These are phyloP conservation scores for Anableps anableps DNA, from an alignment of 2,797 vertebrate genomes.

Conservation along the genomic window DNA sequence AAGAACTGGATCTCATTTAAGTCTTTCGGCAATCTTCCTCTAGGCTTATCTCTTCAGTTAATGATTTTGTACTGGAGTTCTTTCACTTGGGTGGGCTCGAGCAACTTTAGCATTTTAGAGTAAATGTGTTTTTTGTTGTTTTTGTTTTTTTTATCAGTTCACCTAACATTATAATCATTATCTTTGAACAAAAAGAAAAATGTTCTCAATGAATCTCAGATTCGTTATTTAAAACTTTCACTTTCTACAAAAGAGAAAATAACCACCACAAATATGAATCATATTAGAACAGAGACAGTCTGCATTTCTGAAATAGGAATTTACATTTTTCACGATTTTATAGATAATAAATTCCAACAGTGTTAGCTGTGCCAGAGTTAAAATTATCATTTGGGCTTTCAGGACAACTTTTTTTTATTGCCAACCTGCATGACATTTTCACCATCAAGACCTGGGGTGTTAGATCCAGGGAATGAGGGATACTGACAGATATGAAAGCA, in stretches of 20 bases:
- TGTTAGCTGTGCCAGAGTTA: slow-evolving; percentile 32
- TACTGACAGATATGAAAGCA: slow-evolving; percentile 48
- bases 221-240: not conserved
- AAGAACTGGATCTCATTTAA: not conserved
- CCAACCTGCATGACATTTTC: slow-evolving; percentile 64
- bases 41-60: not conserved
- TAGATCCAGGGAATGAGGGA: slow-evolving; percentile 45
- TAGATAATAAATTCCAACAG: not conserved
- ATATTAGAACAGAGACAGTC: slow-evolving; percentile 10
- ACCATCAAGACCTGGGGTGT: slow-evolving; percentile 47
- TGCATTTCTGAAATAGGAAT: slow-evolving; percentile 14
- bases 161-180: not conserved
- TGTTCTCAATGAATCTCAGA: not conserved
- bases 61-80: not conserved
- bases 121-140: too few relatives aligned
- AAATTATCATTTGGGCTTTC: slow-evolving; percentile 31
- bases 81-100: not conserved
- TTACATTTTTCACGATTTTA: slow-evolving; percentile 10
- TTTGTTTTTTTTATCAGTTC: not conserved
- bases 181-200: not conserved
- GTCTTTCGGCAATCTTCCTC: not conserved
- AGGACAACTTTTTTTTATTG: slow-evolving; percentile 33
- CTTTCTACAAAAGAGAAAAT: not conserved
- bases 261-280: not conserved
- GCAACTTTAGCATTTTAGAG: not conserved